A percentile compares a stretch with the other conserved stretches of the same genome.
These are phyloP conservation scores for Microctenopoma lineatum DNA, from an alignment of 2,797 vertebrate species.

Conservation along the genomic window DNA sequence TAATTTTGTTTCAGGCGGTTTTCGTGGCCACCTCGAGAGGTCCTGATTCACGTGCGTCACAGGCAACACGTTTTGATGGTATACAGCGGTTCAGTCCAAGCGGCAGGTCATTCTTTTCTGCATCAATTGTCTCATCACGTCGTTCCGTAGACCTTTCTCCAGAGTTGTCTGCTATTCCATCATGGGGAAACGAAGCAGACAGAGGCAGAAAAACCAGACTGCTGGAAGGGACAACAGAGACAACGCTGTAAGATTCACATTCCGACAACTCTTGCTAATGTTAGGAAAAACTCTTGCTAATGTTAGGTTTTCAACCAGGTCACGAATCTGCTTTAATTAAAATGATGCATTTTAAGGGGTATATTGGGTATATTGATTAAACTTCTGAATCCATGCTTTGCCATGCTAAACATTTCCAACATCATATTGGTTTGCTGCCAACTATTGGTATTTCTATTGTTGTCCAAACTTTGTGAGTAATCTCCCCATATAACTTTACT, in stretches of 20 bases:
- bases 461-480: constrained; percentile 2
- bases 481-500: background rate
- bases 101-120: background rate
- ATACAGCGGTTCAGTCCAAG: background rate
- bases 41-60: constrained; percentile 77
- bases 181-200: constrained; percentile 85
- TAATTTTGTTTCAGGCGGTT: constrained; percentile 66
- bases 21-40: constrained; percentile 54
- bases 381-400: background rate
- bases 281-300: constrained; percentile 20
- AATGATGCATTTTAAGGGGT: background rate
- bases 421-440: background rate
- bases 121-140: background rate
- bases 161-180: constrained; percentile 53
- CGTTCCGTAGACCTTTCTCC: constrained; percentile 57
- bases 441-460: background rate
- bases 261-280: constrained; percentile 28
- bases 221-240: constrained; percentile 79
- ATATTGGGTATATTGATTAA: background rate
- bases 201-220: constrained; percentile 78
- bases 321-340: background rate
- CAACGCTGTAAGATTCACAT: constrained; percentile 77
- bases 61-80: constrained; percentile 58
- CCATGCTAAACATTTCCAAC: constrained; percentile 1
- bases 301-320: background rate